Evolutionary conservation across 1,140 invertebrate genomes (phyloP), one percentile per base, ranked within the genome.

Genomic region (Metaphire vulgaris): DNA sequence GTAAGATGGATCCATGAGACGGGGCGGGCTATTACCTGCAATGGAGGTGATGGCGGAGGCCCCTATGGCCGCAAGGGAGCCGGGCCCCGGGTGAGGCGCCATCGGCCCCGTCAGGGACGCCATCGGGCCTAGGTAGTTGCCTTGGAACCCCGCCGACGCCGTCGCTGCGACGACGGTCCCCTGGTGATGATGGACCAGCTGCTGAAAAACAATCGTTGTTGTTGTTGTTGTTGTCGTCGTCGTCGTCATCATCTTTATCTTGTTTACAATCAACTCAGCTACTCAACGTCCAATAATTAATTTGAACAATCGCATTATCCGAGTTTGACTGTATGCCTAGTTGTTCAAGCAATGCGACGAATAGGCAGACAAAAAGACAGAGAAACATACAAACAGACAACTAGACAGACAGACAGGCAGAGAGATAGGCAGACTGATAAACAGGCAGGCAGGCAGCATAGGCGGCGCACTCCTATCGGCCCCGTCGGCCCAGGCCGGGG

Each of bases 371-470:
- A 69, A 6, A 69, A 26, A 69, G 67, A 69, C 26, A 69, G 2
- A 69, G n/a, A 28, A 12, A 69, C 26, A 26, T 6, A 69, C 2
- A 69, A 2, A 69, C 2, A 69, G 30, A 69, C 30, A 14, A 26
- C 6, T 31, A 69, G 67, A 26, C 67, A 69, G 67, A 69, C 67
- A 69, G 2, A 12, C 67, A 56, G 41, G 41, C 67, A 69, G 30
- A 69, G 6, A 69, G 67, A 69, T 26, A 69, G 28, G 28, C 67
- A 69, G 28, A n/a, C 6, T 6, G 67, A 69, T 26, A 69, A 69
- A 69, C 67, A 28, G 67, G 28, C 67, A 69, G 67, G 12, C 67
- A 69, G 67, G 28, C 6, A 69, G n/a, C n/a, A n/a, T n/a, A n/a
- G n/a, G n/a, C n/a, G n/a, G n/a, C n/a, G n/a, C n/a, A n/a, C n/a